These are phyloP conservation scores for Helleia helle DNA, from an alignment of 2,888 invertebrate species.

Conservation along the genomic window DNA sequence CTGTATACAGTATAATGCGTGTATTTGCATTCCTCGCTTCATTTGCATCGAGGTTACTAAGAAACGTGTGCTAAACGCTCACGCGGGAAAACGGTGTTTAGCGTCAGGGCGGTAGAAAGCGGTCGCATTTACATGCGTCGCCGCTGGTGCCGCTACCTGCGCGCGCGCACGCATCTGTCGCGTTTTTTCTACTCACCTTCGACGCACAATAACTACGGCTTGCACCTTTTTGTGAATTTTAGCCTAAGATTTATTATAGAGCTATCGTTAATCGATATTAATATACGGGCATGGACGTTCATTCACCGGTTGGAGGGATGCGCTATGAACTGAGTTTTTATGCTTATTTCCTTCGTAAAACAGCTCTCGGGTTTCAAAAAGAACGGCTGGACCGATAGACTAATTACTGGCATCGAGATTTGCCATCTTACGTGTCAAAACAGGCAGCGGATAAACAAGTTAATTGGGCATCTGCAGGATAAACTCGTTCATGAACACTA, in stretches of 20 bases:
- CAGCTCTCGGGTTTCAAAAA: no score
- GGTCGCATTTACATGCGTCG: constrained; percentile 37
- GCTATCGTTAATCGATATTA: constrained; percentile 14
- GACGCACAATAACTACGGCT: constrained; percentile 33
- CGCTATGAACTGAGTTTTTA: no score
- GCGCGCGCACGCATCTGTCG: constrained; percentile 43
- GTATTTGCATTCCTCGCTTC: constrained; percentile 2
- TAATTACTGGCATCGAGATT: no score
- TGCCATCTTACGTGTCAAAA: no score
- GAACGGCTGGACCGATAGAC: no score
- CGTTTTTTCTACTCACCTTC: constrained; percentile 28
- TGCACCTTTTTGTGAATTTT: constrained; percentile 48
- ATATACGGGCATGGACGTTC: constrained; percentile 12
- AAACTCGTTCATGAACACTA: no score
- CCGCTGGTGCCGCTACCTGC: constrained; percentile 42
- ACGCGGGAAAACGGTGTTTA: constrained; percentile 4
- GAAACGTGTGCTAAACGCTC: neutral
- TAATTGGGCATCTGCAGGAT: no score
- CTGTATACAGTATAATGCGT: neutral
- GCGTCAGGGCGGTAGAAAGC: constrained; percentile 7
- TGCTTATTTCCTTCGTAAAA: no score
- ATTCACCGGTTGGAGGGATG: no score
- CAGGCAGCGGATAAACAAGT: no score
- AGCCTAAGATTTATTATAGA: constrained; percentile 37
- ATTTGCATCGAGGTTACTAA: neutral